phyloP scores from a whole-genome alignment of 2,888 invertebrate species.

The Drosophila macrospina region DNA sequence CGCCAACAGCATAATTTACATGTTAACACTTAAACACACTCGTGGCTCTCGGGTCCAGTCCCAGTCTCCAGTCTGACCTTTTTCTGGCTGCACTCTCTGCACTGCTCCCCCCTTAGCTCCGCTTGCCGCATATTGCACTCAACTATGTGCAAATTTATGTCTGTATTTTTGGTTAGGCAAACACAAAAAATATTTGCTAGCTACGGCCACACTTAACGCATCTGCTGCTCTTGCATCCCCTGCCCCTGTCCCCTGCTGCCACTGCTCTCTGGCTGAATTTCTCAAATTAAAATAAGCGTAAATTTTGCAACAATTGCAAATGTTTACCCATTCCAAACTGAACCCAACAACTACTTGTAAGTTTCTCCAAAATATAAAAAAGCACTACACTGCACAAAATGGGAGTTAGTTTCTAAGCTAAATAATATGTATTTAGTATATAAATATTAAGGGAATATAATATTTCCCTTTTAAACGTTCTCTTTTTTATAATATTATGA shows the following conservation, averaged over 20 bases:
- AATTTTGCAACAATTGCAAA: conserved; percentile 85
- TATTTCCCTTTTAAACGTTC: neutral
- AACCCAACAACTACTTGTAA: conserved; percentile 18
- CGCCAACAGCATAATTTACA: conserved; percentile 80
- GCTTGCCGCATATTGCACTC: conserved; percentile 43
- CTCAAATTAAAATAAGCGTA: conserved; percentile 78
- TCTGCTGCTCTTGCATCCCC: conserved; percentile 50
- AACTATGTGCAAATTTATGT: conserved; percentile 70
- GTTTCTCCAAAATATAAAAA: conserved; percentile 45
- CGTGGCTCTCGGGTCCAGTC: conserved; percentile 44
- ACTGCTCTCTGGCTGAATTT: neutral
- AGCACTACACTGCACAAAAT: conserved; percentile 53
- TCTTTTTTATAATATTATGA: neutral
- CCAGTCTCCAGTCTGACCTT: conserved; percentile 40
- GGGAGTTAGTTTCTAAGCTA: too few species aligned
- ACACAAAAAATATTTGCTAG: conserved; percentile 15
- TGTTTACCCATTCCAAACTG: conserved; percentile 35
- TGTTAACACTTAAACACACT: conserved; percentile 84
- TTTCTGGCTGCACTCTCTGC: conserved; percentile 31
- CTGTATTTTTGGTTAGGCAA: conserved; percentile 52
- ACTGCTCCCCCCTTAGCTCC: neutral
- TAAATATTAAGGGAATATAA: neutral
- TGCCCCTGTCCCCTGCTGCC: neutral
- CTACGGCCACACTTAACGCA: conserved; percentile 65
- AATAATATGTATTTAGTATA: too few species aligned